Conservation (phyloP, 2,113 vertebrate genomes). For the Petrocephalus zakoni region DNA sequence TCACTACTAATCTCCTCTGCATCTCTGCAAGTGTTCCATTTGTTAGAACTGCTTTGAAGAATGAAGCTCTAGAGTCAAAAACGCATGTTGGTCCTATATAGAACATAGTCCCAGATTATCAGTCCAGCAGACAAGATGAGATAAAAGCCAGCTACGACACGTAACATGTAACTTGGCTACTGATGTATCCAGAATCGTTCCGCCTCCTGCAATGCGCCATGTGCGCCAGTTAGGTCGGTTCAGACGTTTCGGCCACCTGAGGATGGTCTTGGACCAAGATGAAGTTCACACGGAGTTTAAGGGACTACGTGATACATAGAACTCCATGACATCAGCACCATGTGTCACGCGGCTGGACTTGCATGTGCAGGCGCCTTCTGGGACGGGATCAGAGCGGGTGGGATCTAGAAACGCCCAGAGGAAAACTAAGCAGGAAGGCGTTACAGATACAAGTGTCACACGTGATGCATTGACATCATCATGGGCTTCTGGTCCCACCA, state of each 20-base stretch:
- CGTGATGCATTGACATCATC: constrained; percentile 44
- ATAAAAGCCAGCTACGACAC: background rate
- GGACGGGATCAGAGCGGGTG: constrained; percentile 21
- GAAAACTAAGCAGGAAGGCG: background rate
- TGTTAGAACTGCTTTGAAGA: background rate
- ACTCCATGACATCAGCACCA: constrained; percentile 26
- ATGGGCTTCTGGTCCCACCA: constrained; percentile 26
- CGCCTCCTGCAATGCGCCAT: background rate
- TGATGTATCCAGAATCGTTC: constrained; percentile 1
- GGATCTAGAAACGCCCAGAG: constrained; percentile 1
- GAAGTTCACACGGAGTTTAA: constrained; percentile 38
- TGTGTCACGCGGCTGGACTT: background rate
- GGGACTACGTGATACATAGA: constrained; percentile 11
- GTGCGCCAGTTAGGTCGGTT: background rate
- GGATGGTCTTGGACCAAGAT: constrained; percentile 23
- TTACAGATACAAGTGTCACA: constrained; percentile 45
- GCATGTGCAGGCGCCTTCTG: constrained; percentile 32
- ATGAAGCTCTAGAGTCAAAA: background rate
- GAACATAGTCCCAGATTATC: background rate
- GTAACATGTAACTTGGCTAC: constrained; percentile 2
- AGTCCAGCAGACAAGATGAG: background rate
- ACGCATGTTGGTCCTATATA: background rate
- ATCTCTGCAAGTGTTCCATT: background rate
- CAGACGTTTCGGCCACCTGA: constrained; percentile 14
- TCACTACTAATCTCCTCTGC: background rate